Conservation (phyloP, 2,888 invertebrate species). For the Hipparchia sbordonii region DNA sequence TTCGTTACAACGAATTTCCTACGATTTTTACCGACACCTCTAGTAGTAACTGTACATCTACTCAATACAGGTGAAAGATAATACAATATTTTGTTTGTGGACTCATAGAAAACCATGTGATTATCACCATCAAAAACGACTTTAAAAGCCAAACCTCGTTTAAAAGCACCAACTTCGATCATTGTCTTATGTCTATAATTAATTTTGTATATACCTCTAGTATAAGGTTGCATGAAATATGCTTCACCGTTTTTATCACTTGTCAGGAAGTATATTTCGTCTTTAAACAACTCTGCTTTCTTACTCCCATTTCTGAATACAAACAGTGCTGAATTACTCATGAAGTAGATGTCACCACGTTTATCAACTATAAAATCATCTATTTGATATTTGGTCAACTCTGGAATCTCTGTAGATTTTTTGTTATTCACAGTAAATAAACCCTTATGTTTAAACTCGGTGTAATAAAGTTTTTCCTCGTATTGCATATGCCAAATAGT, state of each 20-base stretch:
- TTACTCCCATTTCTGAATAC: slow-evolving; percentile 56
- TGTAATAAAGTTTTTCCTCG: slow-evolving; percentile 59
- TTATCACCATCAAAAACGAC: slow-evolving; percentile 63
- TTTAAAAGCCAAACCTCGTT: slow-evolving; percentile 52
- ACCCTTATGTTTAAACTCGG: slow-evolving; percentile 55
- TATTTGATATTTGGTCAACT: slow-evolving; percentile 55
- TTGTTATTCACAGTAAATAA: slow-evolving; percentile 53
- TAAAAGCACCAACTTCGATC: slow-evolving; percentile 59
- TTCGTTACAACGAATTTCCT: slow-evolving; percentile 18
- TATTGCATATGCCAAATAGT: slow-evolving; percentile 67
- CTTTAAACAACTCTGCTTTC: slow-evolving; percentile 50
- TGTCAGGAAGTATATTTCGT: slow-evolving; percentile 56
- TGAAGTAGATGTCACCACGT: slow-evolving; percentile 60
- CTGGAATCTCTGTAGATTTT: slow-evolving; percentile 47
- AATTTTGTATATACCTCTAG: slow-evolving; percentile 59
- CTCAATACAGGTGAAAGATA: slow-evolving; percentile 60
- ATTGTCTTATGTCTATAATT: slow-evolving; percentile 51
- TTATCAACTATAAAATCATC: slow-evolving; percentile 68
- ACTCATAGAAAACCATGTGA: slow-evolving; percentile 63
- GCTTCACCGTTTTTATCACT: slow-evolving; percentile 58
- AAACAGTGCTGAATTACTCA: slow-evolving; percentile 56
- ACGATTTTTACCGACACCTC: slow-evolving; percentile 44
- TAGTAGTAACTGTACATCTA: slow-evolving; percentile 53
- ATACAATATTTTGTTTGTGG: slow-evolving; percentile 53
- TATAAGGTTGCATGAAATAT: slow-evolving; percentile 59